These are phyloP conservation scores for Aplysina aerophoba DNA, from an alignment of 37 sponge, comb jelly and placozoan genomes.

Conservation along the genomic window DNA sequence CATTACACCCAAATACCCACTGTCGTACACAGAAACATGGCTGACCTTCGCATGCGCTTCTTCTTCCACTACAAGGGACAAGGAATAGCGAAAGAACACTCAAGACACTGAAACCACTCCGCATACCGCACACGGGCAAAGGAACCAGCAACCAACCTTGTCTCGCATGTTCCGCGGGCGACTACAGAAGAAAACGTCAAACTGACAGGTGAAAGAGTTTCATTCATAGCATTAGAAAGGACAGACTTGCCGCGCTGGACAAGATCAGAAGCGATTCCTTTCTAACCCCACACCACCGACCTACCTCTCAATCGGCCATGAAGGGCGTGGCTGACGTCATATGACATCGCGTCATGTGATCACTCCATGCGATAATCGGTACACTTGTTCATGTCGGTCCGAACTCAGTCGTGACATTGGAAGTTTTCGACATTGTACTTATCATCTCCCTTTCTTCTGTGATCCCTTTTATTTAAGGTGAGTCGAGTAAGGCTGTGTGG, in stretches of 20 bases:
- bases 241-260: no score
- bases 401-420: no score
- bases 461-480: constrained; percentile 7
- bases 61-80: constrained; percentile 77
- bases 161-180: constrained; percentile 44
- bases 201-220: no score
- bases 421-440: no score
- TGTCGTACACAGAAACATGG: neutral
- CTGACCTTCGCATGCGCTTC: constrained; percentile 86
- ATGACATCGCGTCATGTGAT: constrained; percentile 4
- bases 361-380: neutral
- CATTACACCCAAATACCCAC: neutral
- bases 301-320: no score
- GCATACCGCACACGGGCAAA: neutral
- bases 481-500: neutral
- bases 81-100: neutral
- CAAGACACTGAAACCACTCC: neutral
- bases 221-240: no score
- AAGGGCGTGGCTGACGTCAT: neutral
- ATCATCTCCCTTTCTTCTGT: no score
- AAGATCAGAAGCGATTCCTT: no score
- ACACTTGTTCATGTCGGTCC: neutral
- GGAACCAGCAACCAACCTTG: constrained; percentile 41
- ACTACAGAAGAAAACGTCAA: no score
- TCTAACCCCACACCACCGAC: no score